phyloP scores from a whole-genome alignment of 2,888 invertebrate species.

The Meteorus colon region DNA sequence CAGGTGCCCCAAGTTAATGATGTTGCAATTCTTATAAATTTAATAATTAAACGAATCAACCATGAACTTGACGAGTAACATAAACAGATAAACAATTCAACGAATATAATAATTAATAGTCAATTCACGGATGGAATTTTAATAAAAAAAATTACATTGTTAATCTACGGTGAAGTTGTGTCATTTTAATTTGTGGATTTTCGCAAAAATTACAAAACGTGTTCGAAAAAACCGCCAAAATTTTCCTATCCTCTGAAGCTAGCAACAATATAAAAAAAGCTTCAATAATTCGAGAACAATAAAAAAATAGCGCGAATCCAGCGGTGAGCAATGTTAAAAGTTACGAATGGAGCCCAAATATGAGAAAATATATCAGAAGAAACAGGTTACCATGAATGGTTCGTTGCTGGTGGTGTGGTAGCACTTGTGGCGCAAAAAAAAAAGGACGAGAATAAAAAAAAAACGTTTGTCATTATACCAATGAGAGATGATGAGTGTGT shows the following conservation, averaged over 20 bases:
- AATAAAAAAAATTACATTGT: not conserved
- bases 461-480: not conserved
- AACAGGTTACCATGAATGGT: constrained; percentile 31
- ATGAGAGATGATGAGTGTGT: constrained; percentile 20
- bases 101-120: too few relatives aligned
- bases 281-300: not conserved
- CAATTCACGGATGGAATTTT: not conserved
- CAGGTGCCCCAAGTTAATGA: constrained; percentile 22
- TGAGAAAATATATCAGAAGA: constrained; percentile 17
- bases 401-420: not conserved
- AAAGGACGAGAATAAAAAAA: not conserved
- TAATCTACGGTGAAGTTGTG: not conserved
- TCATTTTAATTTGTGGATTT: not conserved
- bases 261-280: not conserved
- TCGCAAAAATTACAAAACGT: not conserved
- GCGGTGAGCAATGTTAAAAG: constrained; percentile 4
- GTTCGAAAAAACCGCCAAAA: not conserved
- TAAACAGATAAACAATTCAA: not conserved
- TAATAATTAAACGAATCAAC: constrained; percentile 5
- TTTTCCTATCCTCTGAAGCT: not conserved
- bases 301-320: not conserved
- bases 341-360: not conserved
- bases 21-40: constrained; percentile 14
- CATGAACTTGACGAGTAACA: not conserved
- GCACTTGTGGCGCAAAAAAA: not conserved